Base-by-base conservation (phyloP, 2,797 vertebrate species). In the Alfaro cultratus region DNA sequence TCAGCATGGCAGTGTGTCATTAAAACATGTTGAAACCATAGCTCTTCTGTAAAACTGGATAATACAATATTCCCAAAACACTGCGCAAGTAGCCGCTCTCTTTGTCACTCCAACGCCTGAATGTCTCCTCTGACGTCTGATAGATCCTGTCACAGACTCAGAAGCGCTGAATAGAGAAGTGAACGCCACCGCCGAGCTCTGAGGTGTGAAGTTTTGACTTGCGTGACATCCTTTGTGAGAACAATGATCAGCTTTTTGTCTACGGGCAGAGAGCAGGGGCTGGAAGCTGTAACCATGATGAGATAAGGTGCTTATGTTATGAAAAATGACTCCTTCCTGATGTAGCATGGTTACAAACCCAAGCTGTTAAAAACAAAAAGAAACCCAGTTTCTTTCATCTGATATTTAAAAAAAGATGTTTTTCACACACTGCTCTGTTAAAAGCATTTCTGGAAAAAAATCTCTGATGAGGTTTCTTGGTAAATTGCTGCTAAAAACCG, bases 281-380 rank as follows among this genome's bases (percentile, higher is more conserved):
- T 68, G 29, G 16, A 53, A 79, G 64, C 60, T 43, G 62, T 83
- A 75, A 72, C 8, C 62, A 34, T 83, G 83, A 82, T 2, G 80
- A 51, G 4, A 60, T 84, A 71, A 86, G 13, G 12, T 67, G 64
- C 53, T 3, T 26, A 49, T 51, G 16, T 51, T 51, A 23, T 51
- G 53, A n/a, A n/a, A 55, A 55, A n/a, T 43, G 0, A 29, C 12
- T 83, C 89, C 93, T 72, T 79, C 11, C 68, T 55, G 23, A 26
- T n/a, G 9, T 51, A 82, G 88, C 94, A 86, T 76, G 92, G 1
- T 23, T 41, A 43, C 67, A 41, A 68, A 3, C 60, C 31, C 57
- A 15, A 13, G n/a, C n/a, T 29, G n/a, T 12, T n/a, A 29, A 62
- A 34, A 31, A 16, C 12, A 60, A 57, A 29, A 29, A 29, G 1